Evolutionary conservation across 2,797 vertebrate genomes (phyloP), one percentile per base, ranked within the genome.

Genomic region (Hoplostethus mediterraneus): DNA sequence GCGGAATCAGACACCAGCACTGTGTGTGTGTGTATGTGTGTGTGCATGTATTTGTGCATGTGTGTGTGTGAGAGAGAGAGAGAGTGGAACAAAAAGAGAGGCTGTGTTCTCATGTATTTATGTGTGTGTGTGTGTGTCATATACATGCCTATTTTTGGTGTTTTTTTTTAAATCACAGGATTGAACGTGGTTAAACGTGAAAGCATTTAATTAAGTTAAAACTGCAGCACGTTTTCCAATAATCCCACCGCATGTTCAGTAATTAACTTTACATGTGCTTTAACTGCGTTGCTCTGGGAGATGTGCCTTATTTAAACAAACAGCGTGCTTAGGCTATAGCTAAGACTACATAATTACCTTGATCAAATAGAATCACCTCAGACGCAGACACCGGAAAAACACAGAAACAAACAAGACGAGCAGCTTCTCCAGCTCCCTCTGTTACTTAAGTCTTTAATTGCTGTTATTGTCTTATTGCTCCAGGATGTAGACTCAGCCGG

Each of bases 261-360:
- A 92, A 92, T 93, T 91, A 93, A 92, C 75, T 91, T 72, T 81
- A 77, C 81, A 79, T 76, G 82, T 71, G 80, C 75, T 75, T 67
- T 83, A 74, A 71, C 58, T 77, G 88, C 86, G 89, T 92, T 90
- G 81, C 81, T 85, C 61, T 71, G 73, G 42, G 59, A 82, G 73
- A 79, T 56, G 36, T 55, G 76, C 67, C 48, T 63, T 54, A 60
- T 67, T 74, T 76, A n/a, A 71, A 73, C 62, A 80, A 80, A 79
- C 77, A 75, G 47, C 38, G 45, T 47, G 28, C 56, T 58, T 36
- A 38, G 71, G 47, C 69, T 57, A 71, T 56, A 77, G 61, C 68
- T 59, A 40, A 67, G 60, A 51, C 49, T 6, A 44, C 40, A 58
- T 71, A 65, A 83, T 88, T 60, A 84, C 63, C 25, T 17, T 13